phyloP scores from a whole-genome alignment of 2,888 invertebrate species.

The Melieria omissa region DNA sequence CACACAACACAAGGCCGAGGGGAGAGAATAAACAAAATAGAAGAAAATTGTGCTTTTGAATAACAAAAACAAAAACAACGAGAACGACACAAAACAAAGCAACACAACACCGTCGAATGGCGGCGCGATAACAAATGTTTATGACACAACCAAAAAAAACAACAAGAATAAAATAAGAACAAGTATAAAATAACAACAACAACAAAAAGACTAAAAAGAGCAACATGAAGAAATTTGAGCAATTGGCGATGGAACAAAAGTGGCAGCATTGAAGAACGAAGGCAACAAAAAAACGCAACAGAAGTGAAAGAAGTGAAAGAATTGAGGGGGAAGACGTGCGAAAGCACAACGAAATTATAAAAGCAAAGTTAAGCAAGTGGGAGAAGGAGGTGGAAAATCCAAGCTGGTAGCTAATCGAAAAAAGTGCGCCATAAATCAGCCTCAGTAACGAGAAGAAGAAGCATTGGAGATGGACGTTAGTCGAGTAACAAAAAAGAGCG shows the following conservation, averaged over 20 bases:
- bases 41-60: conserved; percentile 1
- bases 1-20: neutral
- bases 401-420: conserved; percentile 32
- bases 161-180: neutral
- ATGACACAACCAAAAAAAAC: conserved; percentile 15
- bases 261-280: conserved; percentile 1
- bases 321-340: neutral
- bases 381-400: neutral
- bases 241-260: neutral
- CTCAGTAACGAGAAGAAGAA: conserved; percentile 16
- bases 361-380: neutral
- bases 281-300: neutral
- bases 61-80: conserved; percentile 9
- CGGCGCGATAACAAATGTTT: conserved; percentile 28
- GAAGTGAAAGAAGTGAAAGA: neutral
- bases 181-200: neutral
- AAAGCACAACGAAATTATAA: neutral
- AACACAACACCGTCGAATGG: neutral
- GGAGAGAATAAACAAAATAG: neutral
- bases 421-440: conserved; percentile 28
- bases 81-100: neutral
- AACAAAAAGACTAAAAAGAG: conserved; percentile 5
- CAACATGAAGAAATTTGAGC: too few species aligned
- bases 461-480: conserved; percentile 3
- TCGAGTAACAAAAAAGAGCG: neutral